Conservation (phyloP, 2,113 vertebrate species). For the Xenopus laevis region DNA sequence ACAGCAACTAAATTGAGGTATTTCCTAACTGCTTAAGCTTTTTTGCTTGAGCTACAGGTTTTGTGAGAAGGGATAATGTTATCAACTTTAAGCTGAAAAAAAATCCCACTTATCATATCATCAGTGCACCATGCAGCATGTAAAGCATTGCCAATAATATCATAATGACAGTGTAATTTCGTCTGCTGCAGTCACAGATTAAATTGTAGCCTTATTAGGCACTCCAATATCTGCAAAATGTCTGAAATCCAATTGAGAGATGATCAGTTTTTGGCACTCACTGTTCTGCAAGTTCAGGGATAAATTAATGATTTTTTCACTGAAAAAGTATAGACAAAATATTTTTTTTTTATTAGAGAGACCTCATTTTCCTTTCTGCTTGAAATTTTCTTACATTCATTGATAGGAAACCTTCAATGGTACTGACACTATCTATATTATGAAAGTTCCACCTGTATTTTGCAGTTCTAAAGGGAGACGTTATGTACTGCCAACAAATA, state of each 20-base stretch:
- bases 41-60: background rate
- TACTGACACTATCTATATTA: too few relatives aligned
- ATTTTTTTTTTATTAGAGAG: too few relatives aligned
- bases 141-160: background rate
- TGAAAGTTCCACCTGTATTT: too few relatives aligned
- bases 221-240: background rate
- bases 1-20: background rate
- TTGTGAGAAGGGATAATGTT: background rate
- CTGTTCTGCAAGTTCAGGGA: background rate
- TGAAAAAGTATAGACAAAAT: background rate
- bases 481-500: too few relatives aligned
- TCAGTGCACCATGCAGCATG: background rate
- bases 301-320: background rate
- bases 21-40: background rate
- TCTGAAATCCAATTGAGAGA: background rate
- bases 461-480: too few relatives aligned
- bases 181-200: background rate
- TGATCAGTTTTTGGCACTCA: background rate
- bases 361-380: too few relatives aligned
- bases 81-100: background rate
- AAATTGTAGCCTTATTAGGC: background rate
- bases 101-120: background rate
- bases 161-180: background rate
- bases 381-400: too few relatives aligned
- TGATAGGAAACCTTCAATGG: too few relatives aligned